Percentiles rank a stretch among this genome's conserved stretches.
Evolutionary conservation across 35 echinoderm and acorn worm species (phyloP).

Genomic region (Anneissia japonica): DNA sequence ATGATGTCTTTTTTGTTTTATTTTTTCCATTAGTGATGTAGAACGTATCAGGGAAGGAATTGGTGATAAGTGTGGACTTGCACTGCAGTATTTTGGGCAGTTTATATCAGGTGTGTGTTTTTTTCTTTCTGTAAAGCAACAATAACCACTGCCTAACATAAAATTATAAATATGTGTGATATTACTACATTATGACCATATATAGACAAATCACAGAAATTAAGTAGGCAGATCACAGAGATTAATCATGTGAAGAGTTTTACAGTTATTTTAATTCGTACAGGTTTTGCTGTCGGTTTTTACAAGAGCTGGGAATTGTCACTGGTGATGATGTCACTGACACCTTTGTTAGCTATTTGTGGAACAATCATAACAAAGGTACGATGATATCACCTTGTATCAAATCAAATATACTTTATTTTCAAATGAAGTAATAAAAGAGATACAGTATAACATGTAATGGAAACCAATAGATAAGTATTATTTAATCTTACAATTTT

Average conservation of each 20-base stretch:
- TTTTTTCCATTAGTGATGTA: constrained; percentile 57
- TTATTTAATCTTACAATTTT: background rate
- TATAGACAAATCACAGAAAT: too few relatives aligned
- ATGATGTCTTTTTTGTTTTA: constrained; percentile 60
- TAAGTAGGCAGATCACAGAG: too few relatives aligned
- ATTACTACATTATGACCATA: too few relatives aligned
- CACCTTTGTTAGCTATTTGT: constrained; percentile 33
- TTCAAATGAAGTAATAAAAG: too few relatives aligned
- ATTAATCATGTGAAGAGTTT: too few relatives aligned
- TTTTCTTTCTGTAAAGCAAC: too few relatives aligned
- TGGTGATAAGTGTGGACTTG: constrained; percentile 68
- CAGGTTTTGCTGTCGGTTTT: constrained; percentile 74
- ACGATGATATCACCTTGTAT: too few relatives aligned
- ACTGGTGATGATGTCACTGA: constrained; percentile 70
- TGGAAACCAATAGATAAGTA: background rate
- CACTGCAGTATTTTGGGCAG: constrained; percentile 24
- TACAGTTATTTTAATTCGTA: constrained; percentile 25
- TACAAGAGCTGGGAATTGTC: constrained; percentile 71
- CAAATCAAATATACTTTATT: too few relatives aligned
- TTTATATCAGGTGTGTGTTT: background rate
- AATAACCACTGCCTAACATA: too few relatives aligned
- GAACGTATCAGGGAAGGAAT: constrained; percentile 74
- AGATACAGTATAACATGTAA: background rate
- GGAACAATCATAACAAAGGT: constrained; percentile 43
- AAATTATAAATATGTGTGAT: too few relatives aligned